A percentile compares a stretch with the other conserved stretches of the same genome.
phyloP scores from a whole-genome alignment of 2,113 vertebrate genomes.

The Cyprinus carpio region DNA sequence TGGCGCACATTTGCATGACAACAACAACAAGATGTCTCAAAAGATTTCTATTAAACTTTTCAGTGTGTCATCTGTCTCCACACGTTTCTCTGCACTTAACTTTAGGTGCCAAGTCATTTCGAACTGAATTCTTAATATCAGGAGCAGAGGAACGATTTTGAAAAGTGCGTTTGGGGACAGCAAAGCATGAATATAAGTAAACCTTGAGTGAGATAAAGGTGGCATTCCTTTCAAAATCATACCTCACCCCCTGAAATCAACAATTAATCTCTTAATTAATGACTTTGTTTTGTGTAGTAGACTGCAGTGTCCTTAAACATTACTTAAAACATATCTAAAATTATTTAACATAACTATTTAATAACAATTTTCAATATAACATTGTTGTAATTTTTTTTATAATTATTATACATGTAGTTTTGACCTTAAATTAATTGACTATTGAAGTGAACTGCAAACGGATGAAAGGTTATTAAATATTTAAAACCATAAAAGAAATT shows the following conservation, averaged over 20 bases:
- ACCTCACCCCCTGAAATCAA: no score
- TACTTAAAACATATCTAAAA: background rate
- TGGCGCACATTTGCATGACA: constrained; percentile 62
- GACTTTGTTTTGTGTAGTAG: background rate
- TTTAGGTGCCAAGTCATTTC: constrained; percentile 42
- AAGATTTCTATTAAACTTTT: constrained; percentile 65
- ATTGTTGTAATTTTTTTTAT: background rate
- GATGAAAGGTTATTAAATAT: background rate
- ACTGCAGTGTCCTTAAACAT: background rate
- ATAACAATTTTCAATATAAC: background rate
- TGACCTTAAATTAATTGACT: background rate
- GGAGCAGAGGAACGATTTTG: background rate
- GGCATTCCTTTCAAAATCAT: no score
- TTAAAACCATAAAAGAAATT: background rate
- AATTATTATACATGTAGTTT: background rate
- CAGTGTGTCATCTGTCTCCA: constrained; percentile 57
- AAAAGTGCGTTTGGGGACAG: constrained; percentile 1
- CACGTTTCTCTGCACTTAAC: constrained; percentile 46
- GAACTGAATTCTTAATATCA: constrained; percentile 36
- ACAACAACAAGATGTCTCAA: constrained; percentile 58
- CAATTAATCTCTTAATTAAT: background rate
- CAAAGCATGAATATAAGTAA: background rate
- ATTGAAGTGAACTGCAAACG: background rate
- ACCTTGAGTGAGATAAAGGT: background rate
- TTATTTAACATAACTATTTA: background rate